phyloP scores from a whole-genome alignment of 2,888 invertebrate genomes.

The Synanthedon formicaeformis region DNA sequence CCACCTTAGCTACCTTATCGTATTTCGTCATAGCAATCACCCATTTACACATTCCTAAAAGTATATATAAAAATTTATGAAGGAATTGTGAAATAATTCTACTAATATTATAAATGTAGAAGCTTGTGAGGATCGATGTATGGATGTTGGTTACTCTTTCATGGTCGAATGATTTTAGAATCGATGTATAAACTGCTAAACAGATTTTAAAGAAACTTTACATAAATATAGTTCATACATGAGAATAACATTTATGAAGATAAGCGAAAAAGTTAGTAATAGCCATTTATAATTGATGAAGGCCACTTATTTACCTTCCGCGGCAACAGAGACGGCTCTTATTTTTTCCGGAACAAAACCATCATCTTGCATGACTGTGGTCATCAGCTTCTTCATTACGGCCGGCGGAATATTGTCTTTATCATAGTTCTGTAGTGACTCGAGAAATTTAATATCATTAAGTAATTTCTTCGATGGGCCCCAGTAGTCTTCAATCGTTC shows the following conservation, averaged over 20 bases:
- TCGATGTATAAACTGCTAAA: no score
- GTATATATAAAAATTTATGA: no score
- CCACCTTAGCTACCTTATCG: conserved; percentile 90
- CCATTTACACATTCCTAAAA: conserved; percentile 87
- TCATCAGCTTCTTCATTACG: conserved; percentile 86
- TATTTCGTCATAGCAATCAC: conserved; percentile 95
- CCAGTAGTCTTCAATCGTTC: conserved; percentile 93
- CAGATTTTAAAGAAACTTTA: no score
- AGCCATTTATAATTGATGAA: not conserved
- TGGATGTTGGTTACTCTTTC: no score
- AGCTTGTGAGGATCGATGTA: no score
- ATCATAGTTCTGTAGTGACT: conserved; percentile 87
- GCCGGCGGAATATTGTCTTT: conserved; percentile 91
- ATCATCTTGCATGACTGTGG: conserved; percentile 84
- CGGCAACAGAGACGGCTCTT: conserved; percentile 86
- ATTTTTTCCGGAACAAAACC: conserved; percentile 94
- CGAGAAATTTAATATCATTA: conserved; percentile 92
- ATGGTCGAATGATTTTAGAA: no score
- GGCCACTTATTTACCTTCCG: conserved; percentile 74
- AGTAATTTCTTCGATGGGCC: conserved; percentile 88
- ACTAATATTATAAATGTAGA: no score
- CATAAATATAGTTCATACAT: no score
- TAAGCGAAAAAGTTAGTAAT: not conserved
- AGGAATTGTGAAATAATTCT: no score
- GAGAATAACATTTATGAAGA: no score